Conservation (phyloP, 2,888 invertebrate species). For the Andrena hattorfiana region DNA sequence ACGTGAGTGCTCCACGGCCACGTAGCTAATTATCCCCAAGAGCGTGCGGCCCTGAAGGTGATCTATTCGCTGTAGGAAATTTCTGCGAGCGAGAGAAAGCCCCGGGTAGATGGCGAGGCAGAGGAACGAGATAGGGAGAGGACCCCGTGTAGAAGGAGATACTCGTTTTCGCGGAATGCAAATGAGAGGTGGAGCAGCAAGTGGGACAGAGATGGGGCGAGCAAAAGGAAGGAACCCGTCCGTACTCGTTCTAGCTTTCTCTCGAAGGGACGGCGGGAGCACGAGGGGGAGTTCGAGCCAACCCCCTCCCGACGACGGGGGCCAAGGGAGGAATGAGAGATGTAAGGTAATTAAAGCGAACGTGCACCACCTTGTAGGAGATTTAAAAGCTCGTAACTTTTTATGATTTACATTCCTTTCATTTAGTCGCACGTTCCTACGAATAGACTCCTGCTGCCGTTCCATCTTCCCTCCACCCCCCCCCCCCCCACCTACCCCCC, state of each 20-base stretch:
- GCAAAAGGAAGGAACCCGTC: slow-evolving; percentile 48
- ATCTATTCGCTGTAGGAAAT: slow-evolving; percentile 81
- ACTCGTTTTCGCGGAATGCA: slow-evolving; percentile 78
- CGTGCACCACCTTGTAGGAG: slow-evolving; percentile 85
- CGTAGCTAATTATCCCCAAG: slow-evolving; percentile 83
- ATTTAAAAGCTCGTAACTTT: slow-evolving; percentile 85
- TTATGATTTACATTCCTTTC: slow-evolving; percentile 85
- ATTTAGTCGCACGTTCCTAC: slow-evolving; percentile 83
- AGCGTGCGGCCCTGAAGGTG: slow-evolving; percentile 81
- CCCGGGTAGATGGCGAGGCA: slow-evolving; percentile 61
- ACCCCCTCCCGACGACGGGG: slow-evolving; percentile 66
- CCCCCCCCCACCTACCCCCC: neutral
- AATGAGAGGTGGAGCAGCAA: slow-evolving; percentile 75
- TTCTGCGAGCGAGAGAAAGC: slow-evolving; percentile 69
- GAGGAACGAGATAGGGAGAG: slow-evolving; percentile 42
- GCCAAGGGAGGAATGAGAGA: slow-evolving; percentile 81
- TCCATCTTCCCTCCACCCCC: slow-evolving; percentile 38
- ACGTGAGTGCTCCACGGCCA: slow-evolving; percentile 74
- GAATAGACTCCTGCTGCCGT: slow-evolving; percentile 75
- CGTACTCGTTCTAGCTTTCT: slow-evolving; percentile 40
- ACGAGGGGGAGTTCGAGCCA: slow-evolving; percentile 41
- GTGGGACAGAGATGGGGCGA: slow-evolving; percentile 4
- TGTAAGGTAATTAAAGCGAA: slow-evolving; percentile 85
- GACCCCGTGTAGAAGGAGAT: slow-evolving; percentile 46
- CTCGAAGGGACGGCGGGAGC: slow-evolving; percentile 28